A percentile compares a stretch with the other conserved stretches of the same genome.
phyloP scores from a whole-genome alignment of 30 jellyfish, hydroid and myxozoan genomes.

The Turritopsis rubra region DNA sequence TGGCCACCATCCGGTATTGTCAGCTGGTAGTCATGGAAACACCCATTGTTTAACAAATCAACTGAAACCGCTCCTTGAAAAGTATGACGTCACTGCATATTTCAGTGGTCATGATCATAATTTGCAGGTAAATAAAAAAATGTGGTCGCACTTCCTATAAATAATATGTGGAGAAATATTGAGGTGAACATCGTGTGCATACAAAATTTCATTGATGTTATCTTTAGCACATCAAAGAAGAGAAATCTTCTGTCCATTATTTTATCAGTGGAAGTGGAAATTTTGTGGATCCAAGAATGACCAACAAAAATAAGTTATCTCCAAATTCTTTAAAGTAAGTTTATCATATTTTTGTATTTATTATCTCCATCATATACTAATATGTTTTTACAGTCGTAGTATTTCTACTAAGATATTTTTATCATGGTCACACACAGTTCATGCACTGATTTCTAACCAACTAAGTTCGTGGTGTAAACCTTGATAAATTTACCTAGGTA shows the following conservation, averaged over 20 bases:
- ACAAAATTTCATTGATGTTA: no score
- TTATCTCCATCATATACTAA: neutral
- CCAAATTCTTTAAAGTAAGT: constrained; percentile 68
- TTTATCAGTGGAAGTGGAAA: constrained; percentile 96
- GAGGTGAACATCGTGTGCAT: neutral
- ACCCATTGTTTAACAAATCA: constrained; percentile 58
- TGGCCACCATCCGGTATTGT: constrained; percentile 92
- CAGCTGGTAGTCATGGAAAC: constrained; percentile 94
- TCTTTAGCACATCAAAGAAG: constrained; percentile 69
- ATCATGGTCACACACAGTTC: no score
- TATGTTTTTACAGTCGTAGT: neutral
- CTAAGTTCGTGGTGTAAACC: no score
- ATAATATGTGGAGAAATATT: no score
- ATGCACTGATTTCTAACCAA: no score
- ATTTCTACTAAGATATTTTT: no score
- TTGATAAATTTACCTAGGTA: no score
- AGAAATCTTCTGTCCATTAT: constrained; percentile 49
- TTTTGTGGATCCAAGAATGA: constrained; percentile 65
- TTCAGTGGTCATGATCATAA: constrained; percentile 99
- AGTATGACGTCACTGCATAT: constrained; percentile 80
- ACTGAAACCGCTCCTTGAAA: constrained; percentile 71
- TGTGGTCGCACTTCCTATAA: neutral
- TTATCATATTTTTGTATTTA: no score
- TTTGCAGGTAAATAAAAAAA: constrained; percentile 68
- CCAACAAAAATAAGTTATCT: constrained; percentile 52